Conservation (phyloP, 2,888 invertebrate species). For the Dinocampus coccinellae region DNA sequence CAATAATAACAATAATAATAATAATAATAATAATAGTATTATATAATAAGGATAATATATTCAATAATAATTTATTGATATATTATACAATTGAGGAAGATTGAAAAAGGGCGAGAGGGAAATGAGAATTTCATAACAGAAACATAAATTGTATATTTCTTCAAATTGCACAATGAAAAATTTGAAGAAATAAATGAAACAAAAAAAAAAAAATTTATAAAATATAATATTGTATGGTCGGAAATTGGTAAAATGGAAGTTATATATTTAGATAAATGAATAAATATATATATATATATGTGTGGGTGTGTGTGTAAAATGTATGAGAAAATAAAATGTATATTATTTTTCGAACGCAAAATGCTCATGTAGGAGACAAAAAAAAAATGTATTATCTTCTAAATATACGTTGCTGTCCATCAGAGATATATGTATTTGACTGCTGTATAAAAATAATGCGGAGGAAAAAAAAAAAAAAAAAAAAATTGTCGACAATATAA, state of each 20-base stretch:
- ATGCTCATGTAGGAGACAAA: constrained; percentile 31
- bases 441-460: constrained; percentile 9
- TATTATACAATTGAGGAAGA: no score
- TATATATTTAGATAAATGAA: constrained; percentile 13
- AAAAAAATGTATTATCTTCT: constrained; percentile 6
- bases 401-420: constrained; percentile 8
- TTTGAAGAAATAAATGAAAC: background rate
- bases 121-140: no score
- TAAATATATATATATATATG: no score
- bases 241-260: background rate
- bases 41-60: no score
- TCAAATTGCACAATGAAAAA: background rate
- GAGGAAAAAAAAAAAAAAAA: background rate
- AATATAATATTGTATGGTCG: constrained; percentile 28
- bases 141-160: background rate
- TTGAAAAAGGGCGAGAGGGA: no score
- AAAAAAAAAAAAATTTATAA: background rate
- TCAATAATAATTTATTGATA: no score
- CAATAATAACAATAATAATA: no score
- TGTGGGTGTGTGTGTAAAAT: no score
- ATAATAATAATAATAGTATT: no score
- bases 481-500: background rate
- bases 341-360: constrained; percentile 46
- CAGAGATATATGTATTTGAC: constrained; percentile 3
- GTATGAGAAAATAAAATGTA: constrained; percentile 41